Base-by-base conservation (phyloP, 2,888 invertebrate species). In the Epicampocera succincta region DNA sequence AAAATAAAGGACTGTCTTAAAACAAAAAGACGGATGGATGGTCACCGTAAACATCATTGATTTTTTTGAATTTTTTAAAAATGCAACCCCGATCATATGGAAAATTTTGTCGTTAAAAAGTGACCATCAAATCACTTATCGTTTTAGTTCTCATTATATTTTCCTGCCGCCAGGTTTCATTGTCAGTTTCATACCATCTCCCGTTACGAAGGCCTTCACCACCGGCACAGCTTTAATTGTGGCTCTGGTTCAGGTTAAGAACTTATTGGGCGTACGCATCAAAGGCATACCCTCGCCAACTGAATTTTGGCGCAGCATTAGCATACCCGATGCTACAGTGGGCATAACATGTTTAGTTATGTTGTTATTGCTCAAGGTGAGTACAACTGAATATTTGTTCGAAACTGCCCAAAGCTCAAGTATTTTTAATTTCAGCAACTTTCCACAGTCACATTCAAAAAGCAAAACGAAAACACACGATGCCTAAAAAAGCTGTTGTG, bases 141-240 rank as follows among this genome's bases (percentile, higher is more conserved):
- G 6, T 29, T 29, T 29, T 29, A 3, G 3, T 29, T 29, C 3
- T 29, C 6, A 6, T 6, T 29, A 4, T 29, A 4, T 9, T 13
- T 8, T 33, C 0, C 13, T 11, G 13, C 1, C 5, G 17, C 38
- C 1, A 96, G 96, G 96, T 68, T 96, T 96, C 90, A 91, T 97
- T 84, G 95, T 97, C 73, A 96, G 96, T 86, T 94, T 97, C 87
- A 97, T 97, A 85, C 96, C 97, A 0, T 93, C 94, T 29, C 94
- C 96, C 11, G 96, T 97, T 66, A 95, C 95, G 17, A 95, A 95
- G 84, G 96, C 96, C 1, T 97, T 97, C 90, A 96, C 96, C 50
- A 95, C 96, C 1, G 96, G 96, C 11, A 96, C 96, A 19, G 95
- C 97, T 0, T 90, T 96, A 12, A 95, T 96, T 86, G 96, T 97